Percentiles rank a stretch among this genome's conserved stretches.
Conservation (phyloP, 2,888 invertebrate genomes). For the Rhingia campestris region DNA sequence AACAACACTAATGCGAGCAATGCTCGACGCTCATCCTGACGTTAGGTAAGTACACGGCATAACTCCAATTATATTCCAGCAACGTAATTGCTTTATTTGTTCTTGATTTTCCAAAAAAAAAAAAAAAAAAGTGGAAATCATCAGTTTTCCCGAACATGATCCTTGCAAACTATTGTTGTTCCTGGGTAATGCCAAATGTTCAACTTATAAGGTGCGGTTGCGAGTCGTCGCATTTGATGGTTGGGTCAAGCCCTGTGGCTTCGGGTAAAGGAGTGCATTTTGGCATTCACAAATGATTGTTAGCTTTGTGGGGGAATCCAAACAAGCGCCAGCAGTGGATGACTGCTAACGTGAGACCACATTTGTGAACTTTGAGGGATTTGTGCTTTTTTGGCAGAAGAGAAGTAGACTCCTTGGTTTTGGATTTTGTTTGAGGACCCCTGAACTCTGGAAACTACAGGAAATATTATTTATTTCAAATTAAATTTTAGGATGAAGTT, state of each 20-base stretch:
- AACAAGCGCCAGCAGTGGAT: slow-evolving; percentile 12
- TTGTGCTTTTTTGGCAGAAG: slow-evolving; percentile 32
- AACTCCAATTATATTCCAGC: background rate
- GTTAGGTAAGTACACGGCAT: slow-evolving; percentile 86
- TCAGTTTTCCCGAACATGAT: slow-evolving; percentile 44
- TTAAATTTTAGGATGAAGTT: slow-evolving; percentile 15
- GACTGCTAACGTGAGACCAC: slow-evolving; percentile 12
- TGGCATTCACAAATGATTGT: slow-evolving; percentile 50
- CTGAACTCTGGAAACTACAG: slow-evolving; percentile 9
- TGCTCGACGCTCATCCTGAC: slow-evolving; percentile 98
- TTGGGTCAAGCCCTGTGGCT: slow-evolving; percentile 21
- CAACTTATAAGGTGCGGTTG: background rate
- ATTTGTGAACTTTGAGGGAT: slow-evolving; percentile 24
- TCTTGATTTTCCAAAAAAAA: slow-evolving; percentile 14
- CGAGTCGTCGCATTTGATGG: slow-evolving; percentile 11
- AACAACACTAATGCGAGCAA: slow-evolving; percentile 98
- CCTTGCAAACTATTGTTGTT: background rate
- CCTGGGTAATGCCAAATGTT: slow-evolving; percentile 18
- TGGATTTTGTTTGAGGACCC: slow-evolving; percentile 36
- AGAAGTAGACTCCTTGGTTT: background rate
- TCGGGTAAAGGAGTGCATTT: background rate
- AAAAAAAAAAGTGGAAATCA: slow-evolving; percentile 32
- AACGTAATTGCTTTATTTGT: slow-evolving; percentile 58
- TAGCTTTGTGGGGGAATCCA: slow-evolving; percentile 17
- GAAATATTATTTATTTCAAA: slow-evolving; percentile 39